Evolutionary conservation across 2,888 invertebrate species (phyloP).

Genomic region (Actias luna): DNA sequence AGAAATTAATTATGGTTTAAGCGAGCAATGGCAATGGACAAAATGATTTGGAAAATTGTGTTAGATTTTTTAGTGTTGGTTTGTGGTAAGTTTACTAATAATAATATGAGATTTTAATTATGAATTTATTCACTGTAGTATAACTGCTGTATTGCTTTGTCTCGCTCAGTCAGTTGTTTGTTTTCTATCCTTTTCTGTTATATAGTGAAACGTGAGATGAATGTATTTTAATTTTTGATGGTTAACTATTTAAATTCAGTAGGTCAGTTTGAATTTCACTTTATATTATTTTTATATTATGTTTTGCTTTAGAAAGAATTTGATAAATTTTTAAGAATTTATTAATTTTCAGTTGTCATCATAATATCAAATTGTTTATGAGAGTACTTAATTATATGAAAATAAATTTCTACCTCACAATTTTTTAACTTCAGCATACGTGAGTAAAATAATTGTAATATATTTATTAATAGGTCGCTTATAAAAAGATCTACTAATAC

Average conservation of each 20-base stretch:
- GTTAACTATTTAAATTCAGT: neutral
- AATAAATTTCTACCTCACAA: neutral
- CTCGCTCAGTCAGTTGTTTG: constrained; percentile 10
- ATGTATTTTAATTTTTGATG: constrained; percentile 4
- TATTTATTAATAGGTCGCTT: neutral
- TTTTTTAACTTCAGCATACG: neutral
- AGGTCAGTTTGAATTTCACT: neutral
- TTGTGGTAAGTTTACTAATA: constrained; percentile 52
- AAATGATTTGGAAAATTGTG: constrained; percentile 58
- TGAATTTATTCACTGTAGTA: neutral
- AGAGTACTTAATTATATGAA: neutral
- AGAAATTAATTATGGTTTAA: constrained; percentile 16
- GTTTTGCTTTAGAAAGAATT: neutral
- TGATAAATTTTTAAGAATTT: neutral
- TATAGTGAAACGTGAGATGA: neutral
- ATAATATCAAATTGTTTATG: neutral
- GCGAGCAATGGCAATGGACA: constrained; percentile 51
- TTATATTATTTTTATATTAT: neutral
- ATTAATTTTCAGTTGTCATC: neutral
- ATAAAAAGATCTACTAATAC: neutral
- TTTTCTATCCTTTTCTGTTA: constrained; percentile 10
- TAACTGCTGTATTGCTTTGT: constrained; percentile 4
- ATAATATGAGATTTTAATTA: neutral
- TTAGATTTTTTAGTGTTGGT: constrained; percentile 57
- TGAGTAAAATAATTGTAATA: neutral